Evolutionary conservation across 2,113 vertebrate genomes (phyloP).

Genomic region (Aphyosemion australe): DNA sequence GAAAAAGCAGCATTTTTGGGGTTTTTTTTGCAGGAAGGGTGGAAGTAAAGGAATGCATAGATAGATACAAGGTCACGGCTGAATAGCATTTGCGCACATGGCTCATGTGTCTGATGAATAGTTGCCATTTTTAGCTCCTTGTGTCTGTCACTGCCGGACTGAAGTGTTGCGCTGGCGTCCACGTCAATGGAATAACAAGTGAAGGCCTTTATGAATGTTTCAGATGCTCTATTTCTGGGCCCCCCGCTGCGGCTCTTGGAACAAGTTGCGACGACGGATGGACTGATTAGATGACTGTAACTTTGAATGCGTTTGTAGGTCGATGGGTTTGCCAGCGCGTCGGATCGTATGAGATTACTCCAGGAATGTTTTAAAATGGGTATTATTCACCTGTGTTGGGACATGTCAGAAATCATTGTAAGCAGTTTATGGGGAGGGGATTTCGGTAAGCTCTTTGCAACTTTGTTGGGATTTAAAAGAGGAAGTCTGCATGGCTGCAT

Average conservation of each 20-base stretch:
- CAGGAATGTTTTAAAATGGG: constrained; percentile 40
- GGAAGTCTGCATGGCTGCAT: constrained; percentile 23
- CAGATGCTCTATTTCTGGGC: constrained; percentile 67
- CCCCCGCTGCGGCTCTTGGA: constrained; percentile 45
- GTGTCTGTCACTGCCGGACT: constrained; percentile 52
- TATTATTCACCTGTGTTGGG: constrained; percentile 44
- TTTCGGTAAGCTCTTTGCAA: constrained; percentile 49
- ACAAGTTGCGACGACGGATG: constrained; percentile 43
- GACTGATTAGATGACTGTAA: constrained; percentile 50
- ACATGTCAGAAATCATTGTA: constrained; percentile 57
- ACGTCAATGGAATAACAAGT: constrained; percentile 68
- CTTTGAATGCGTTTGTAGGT: constrained; percentile 14
- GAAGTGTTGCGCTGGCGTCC: constrained; percentile 49
- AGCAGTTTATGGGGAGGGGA: constrained; percentile 57
- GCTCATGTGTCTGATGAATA: constrained; percentile 61
- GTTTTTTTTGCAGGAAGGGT: not conserved
- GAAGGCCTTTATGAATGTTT: constrained; percentile 73
- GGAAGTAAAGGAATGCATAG: constrained; percentile 13
- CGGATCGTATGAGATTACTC: constrained; percentile 31
- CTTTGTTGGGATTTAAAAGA: constrained; percentile 39
- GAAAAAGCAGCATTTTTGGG: not conserved
- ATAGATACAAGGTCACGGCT: constrained; percentile 25
- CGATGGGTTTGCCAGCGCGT: constrained; percentile 43
- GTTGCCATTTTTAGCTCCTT: constrained; percentile 66
- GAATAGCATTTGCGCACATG: constrained; percentile 33